Evolutionary conservation across 2,888 invertebrate genomes (phyloP).

Genomic region (Balanococcus diminutus): DNA sequence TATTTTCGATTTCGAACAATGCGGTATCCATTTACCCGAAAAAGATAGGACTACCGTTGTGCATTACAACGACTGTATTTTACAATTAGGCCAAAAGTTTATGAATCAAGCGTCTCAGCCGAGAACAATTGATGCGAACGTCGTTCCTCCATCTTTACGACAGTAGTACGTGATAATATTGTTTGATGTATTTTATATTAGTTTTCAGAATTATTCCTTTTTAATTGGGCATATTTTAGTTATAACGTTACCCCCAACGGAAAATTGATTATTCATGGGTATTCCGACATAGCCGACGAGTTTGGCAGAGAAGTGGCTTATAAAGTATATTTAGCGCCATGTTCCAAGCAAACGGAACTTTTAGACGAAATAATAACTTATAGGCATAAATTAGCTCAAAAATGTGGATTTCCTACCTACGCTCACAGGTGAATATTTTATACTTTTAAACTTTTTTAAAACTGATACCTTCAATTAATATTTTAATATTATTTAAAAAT

Average conservation of each 20-base stretch:
- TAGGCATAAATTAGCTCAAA: conserved; percentile 78
- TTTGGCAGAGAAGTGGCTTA: conserved; percentile 86
- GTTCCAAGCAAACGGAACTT: conserved; percentile 75
- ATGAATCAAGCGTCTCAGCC: conserved; percentile 77
- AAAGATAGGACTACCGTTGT: conserved; percentile 77
- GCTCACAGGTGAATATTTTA: conserved; percentile 69
- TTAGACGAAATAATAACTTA: conserved; percentile 75
- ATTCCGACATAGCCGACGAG: conserved; percentile 81
- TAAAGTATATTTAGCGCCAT: conserved; percentile 80
- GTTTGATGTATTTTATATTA: neutral
- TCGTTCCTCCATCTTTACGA: conserved; percentile 66
- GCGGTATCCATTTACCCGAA: conserved; percentile 91
- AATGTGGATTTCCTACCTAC: conserved; percentile 89
- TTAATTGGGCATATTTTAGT: conserved; percentile 60
- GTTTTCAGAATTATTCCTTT: neutral
- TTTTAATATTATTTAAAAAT: too few species aligned
- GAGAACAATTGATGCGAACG: conserved; percentile 69
- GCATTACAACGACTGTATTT: conserved; percentile 81
- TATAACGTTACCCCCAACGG: conserved; percentile 74
- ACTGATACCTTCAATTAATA: too few species aligned
- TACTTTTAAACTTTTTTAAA: neutral
- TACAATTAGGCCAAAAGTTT: conserved; percentile 80
- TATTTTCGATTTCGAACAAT: conserved; percentile 95
- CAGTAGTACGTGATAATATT: conserved; percentile 64
- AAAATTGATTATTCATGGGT: conserved; percentile 78